phyloP scores from a whole-genome alignment of 2,113 vertebrate species.

The Ailuropoda melanoleuca region DNA sequence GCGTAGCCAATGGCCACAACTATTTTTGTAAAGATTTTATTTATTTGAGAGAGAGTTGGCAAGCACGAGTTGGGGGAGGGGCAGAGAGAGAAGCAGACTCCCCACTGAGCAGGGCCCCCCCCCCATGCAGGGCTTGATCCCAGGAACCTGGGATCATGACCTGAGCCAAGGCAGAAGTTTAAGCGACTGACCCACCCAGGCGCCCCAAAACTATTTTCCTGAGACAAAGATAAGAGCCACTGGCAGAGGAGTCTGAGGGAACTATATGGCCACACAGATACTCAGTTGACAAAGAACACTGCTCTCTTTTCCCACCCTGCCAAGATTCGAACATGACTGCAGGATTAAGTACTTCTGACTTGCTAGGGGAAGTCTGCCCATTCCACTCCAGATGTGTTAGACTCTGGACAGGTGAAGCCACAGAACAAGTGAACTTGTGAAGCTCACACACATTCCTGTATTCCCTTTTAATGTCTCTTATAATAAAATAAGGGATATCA shows the following conservation, averaged over 20 bases:
- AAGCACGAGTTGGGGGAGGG: too few relatives aligned
- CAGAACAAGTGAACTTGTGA: background rate
- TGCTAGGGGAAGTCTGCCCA: background rate
- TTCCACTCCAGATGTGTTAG: background rate
- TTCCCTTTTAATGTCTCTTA: background rate
- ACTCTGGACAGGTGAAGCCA: background rate
- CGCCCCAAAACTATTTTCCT: background rate
- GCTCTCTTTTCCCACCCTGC: background rate
- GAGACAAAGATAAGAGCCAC: background rate
- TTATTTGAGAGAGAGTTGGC: too few relatives aligned
- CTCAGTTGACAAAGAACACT: background rate
- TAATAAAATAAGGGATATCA: background rate
- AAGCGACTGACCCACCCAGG: too few relatives aligned
- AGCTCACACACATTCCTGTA: background rate
- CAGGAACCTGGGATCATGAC: too few relatives aligned
- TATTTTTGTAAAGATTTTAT: background rate
- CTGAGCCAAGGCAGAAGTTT: too few relatives aligned
- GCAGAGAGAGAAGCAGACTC: too few relatives aligned
- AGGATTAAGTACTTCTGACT: background rate
- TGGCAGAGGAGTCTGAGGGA: background rate
- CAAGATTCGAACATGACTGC: accelerated
- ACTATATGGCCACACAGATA: background rate
- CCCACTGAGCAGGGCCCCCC: too few relatives aligned
- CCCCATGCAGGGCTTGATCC: too few relatives aligned
- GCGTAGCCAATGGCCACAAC: background rate